Base-by-base conservation (phyloP, 2,113 vertebrate species). In the Elachura formosa region DNA sequence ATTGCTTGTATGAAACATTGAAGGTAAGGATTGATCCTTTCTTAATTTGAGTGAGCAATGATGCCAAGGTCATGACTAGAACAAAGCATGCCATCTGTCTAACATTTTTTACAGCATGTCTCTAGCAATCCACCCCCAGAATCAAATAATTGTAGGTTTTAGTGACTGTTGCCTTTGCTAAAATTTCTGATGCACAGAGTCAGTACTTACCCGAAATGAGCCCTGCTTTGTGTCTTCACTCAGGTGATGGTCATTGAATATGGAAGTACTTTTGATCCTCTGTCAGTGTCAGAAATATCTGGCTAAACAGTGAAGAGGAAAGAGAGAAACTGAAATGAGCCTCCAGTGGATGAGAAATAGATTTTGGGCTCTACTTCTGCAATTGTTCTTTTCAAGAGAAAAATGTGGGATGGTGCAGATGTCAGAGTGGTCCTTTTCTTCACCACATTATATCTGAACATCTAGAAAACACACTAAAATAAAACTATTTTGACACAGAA, bases 391-490 rank as follows among this genome's bases (percentile, higher is more conserved):
- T 61, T 77, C 38, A 67, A 62, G 45, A 79, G 10, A 66, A 66
- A 63, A 83, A 46, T 51, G 4, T 73, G 41, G 12, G 6, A 43
- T 13, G 10, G 7, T 73, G 38, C 36, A 90, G 49, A 79, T 54
- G 34, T 87, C 58, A 52, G 22, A 49, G 23, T 49, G 36, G 1
- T 38, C 43, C 82, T 78, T 82, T 76, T 38, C 23, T 73, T 73
- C 49, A 82, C 16, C 11, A 15, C 45, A 64, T 12, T 11, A 6
- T 41, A 87, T 83, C 62, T 66, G 46, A 88, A 61, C 33, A 67
- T 74, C 75, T 79, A 66, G 43, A 55, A 33, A 84, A 69, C 29
- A n/a, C n/a, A 76, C 31, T n/a, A 48, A 91, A 94, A 72, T n/a
- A 78, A 75, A 77, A 64, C 15, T 43, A 21, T 31, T 71, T 79